These are phyloP conservation scores for Mythimna albipuncta DNA, from an alignment of 2,888 invertebrate species.

Conservation along the genomic window DNA sequence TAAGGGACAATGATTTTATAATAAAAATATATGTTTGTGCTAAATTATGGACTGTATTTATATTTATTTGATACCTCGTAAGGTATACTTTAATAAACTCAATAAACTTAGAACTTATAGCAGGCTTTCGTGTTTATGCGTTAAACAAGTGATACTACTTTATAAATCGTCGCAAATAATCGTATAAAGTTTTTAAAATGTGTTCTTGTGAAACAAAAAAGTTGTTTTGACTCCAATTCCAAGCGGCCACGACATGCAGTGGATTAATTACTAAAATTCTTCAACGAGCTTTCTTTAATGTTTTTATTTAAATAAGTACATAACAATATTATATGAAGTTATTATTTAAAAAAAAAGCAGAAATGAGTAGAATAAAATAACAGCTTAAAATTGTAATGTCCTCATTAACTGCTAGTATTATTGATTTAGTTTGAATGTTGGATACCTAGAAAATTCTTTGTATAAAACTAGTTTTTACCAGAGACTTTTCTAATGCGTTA, in stretches of 20 bases:
- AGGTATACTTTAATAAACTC: not conserved
- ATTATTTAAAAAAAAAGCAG: not conserved
- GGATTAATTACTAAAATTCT: conserved; percentile 31
- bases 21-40: not conserved
- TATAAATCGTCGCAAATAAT: conserved; percentile 18
- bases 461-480: not conserved
- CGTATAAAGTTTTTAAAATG: conserved; percentile 21
- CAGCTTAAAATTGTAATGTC: not conserved
- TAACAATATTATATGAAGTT: conserved; percentile 4
- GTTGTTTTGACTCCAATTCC: conserved; percentile 22
- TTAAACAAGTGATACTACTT: conserved; percentile 1
- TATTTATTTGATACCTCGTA: not conserved
- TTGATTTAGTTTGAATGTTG: not conserved
- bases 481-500: not conserved
- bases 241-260: conserved; percentile 21
- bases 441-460: not conserved
- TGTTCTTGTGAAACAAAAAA: conserved; percentile 10
- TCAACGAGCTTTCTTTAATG: conserved; percentile 7
- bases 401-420: not conserved
- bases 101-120: conserved; percentile 4
- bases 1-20: not conserved
- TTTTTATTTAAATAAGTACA: conserved; percentile 14
- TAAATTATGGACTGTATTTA: too few relatives aligned
- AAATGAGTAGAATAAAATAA: not conserved
- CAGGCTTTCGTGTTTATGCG: not conserved